Conservation (phyloP, 1,140 invertebrate genomes). For the Meloidogyne chitwoodi region DNA sequence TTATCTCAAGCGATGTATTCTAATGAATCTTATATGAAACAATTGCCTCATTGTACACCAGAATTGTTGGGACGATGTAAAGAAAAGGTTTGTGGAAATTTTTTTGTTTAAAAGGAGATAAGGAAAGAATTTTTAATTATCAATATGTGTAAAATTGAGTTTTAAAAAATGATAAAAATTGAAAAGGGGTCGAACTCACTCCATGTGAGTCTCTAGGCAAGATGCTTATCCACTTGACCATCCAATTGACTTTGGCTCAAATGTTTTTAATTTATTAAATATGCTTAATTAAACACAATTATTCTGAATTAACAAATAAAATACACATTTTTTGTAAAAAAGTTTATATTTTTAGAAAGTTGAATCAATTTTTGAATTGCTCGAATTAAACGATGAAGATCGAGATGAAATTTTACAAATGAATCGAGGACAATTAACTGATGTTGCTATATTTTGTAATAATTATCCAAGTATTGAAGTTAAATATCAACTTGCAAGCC, state of each 20-base stretch:
- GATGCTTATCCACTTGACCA: no score
- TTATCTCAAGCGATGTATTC: slow-evolving; percentile 99
- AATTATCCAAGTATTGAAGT: slow-evolving; percentile 97
- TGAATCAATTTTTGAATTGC: slow-evolving; percentile 89
- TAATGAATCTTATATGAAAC: slow-evolving; percentile 93
- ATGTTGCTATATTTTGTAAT: slow-evolving; percentile 96
- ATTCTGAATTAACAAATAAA: no score
- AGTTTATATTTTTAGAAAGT: neutral
- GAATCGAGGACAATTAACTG: slow-evolving; percentile 81
- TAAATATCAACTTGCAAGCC: slow-evolving; percentile 81
- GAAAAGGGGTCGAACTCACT: no score
- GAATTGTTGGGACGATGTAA: slow-evolving; percentile 86
- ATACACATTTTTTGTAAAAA: neutral
- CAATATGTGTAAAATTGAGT: no score
- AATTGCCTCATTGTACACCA: slow-evolving; percentile 85
- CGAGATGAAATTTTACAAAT: slow-evolving; percentile 79
- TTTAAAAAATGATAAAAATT: no score
- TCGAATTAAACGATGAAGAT: slow-evolving; percentile 94
- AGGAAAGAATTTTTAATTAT: no score
- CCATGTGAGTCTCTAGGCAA: no score
- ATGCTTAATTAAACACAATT: no score
- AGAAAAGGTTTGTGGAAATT: slow-evolving; percentile 70
- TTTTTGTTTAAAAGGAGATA: no score
- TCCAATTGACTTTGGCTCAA: no score
- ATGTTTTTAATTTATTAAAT: no score